Evolutionary conservation across 2,888 invertebrate species (phyloP).

Genomic region (Pollenia amentaria): DNA sequence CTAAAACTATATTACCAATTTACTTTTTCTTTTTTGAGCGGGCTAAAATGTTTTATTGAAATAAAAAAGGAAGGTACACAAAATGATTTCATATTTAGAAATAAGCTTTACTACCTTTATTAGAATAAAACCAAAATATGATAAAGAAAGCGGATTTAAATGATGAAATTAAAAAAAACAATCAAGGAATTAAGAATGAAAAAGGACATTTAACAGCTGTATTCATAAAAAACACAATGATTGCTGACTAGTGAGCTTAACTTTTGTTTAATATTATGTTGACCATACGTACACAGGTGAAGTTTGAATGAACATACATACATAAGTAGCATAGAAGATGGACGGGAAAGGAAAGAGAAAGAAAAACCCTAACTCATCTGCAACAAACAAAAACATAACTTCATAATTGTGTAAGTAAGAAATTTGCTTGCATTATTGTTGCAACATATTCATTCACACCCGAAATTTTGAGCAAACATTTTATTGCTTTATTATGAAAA

Average conservation of each 20-base stretch:
- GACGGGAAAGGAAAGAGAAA: too few species aligned
- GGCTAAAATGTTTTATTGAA: constrained; percentile 48
- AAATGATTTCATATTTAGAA: constrained; percentile 14
- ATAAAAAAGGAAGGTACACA: constrained; percentile 46
- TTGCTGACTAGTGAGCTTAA: background rate
- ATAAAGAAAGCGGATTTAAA: background rate
- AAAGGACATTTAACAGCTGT: background rate
- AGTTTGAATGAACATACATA: too few species aligned
- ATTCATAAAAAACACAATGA: background rate
- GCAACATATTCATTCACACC: too few species aligned
- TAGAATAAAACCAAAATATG: background rate
- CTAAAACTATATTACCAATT: constrained; percentile 55
- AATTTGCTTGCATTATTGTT: too few species aligned
- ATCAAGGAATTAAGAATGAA: background rate
- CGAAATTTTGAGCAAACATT: too few species aligned
- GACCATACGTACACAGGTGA: too few species aligned
- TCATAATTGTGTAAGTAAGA: too few species aligned
- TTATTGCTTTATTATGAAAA: too few species aligned
- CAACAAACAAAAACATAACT: too few species aligned
- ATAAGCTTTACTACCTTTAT: background rate
- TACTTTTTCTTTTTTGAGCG: constrained; percentile 60
- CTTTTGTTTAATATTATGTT: too few species aligned
- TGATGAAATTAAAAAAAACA: background rate
- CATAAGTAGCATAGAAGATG: too few species aligned
- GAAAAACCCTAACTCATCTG: too few species aligned